A percentile compares a stretch with the other conserved stretches of the same genome.
phyloP scores from a whole-genome alignment of 2,113 vertebrate genomes.

The Cyprinodon tularosa region DNA sequence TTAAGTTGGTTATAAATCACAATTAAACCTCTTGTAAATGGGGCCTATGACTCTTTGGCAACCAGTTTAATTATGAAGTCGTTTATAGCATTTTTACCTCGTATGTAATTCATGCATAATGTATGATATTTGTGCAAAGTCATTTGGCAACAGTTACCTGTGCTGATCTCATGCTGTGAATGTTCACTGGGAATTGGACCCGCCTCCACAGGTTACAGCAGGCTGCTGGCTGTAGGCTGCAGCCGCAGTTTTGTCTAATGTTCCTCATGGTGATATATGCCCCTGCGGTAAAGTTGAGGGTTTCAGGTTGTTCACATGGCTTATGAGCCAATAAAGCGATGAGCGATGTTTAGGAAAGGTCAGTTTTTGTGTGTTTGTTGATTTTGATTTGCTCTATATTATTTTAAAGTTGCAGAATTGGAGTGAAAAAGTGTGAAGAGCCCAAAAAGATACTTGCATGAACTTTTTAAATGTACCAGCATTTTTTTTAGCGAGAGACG shows the following conservation, averaged over 20 bases:
- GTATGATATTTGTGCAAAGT: not conserved
- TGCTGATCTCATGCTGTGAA: not conserved
- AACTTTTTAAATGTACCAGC: not conserved
- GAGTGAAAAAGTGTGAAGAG: not conserved
- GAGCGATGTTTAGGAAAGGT: not conserved
- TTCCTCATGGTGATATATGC: conserved; percentile 28
- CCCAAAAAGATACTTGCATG: not conserved
- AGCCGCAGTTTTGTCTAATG: conserved; percentile 15
- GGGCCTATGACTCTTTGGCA: too few relatives aligned
- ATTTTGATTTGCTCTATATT: not conserved
- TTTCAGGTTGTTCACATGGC: conserved; percentile 10
- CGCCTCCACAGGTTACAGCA: conserved; percentile 54
- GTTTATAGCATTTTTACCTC: not conserved
- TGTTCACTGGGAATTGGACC: conserved; percentile 5
- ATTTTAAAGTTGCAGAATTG: not conserved
- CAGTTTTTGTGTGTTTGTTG: not conserved
- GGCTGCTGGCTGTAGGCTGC: conserved; percentile 42
- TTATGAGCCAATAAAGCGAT: not conserved
- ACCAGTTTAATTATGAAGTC: too few relatives aligned
- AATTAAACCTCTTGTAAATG: too few relatives aligned
- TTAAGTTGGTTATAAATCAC: too few relatives aligned
- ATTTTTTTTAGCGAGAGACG: not conserved
- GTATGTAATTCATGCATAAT: not conserved
- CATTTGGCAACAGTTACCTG: not conserved
- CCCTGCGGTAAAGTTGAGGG: conserved; percentile 20